Base-by-base conservation (phyloP, 2,888 invertebrate genomes). In the Polia nebulosa region DNA sequence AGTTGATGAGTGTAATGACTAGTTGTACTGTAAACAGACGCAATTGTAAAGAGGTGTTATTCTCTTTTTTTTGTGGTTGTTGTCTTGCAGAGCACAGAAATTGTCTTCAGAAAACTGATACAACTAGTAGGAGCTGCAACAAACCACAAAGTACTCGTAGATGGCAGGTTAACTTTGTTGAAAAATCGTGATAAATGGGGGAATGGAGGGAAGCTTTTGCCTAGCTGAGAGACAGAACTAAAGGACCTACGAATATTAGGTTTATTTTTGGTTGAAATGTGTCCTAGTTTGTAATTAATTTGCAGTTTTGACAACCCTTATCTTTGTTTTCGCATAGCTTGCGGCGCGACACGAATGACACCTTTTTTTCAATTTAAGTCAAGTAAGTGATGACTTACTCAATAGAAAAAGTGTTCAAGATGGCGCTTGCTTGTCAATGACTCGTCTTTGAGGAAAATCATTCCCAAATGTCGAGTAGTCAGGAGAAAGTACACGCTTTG, bases 401-500 rank as follows among this genome's bases (percentile, higher is more conserved):
- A 25, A 70, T 65, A 66, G 51, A 70, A 80, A 66, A 64, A 67
- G 27, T 61, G 27, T 59, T 44, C 20, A 56, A 71, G 36, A 68
- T 20, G n/a, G 39, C 61, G 44, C 55, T 72, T 49, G 29, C 36
- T 55, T 47, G 47, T 68, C 63, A 72, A 62, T 68, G 62, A 65
- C 47, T 70, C 9, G 32, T 36, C 58, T 59, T 69, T 59, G 60
- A 84, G 60, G 72, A 76, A 84, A 83, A 82, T 55, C 58, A 47
- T 52, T 29, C 25, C 17, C 58, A 44, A 75, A 74, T 29, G 58
- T 49, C 15, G 15, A 41, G 9, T n/a, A 41, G 49, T 7, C 27
- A 8, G 51, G 68, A 67, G 78, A 82, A 84, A 80, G 78, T 80
- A 60, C 58, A 60, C 60, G 39, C 58, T 64, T 66, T 53, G 44